A percentile compares a stretch with the other conserved stretches of the same genome.
Conservation (phyloP, 2,797 vertebrate species). For the Kryptolebias ocellatus region DNA sequence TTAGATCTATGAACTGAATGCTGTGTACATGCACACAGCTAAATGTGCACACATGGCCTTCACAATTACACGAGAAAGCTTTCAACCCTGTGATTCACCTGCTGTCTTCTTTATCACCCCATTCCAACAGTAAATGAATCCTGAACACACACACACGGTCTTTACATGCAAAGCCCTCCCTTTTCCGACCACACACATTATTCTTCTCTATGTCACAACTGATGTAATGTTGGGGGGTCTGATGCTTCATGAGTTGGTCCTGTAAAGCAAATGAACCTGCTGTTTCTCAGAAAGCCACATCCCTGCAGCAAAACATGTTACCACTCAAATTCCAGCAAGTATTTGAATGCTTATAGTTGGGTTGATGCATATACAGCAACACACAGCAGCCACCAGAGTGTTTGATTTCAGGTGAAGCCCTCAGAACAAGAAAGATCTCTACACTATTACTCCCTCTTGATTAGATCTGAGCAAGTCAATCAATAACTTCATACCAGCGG, state of each 20-base stretch:
- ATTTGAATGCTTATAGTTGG: background rate
- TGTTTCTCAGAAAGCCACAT: constrained; percentile 22
- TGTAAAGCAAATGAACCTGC: constrained; percentile 25
- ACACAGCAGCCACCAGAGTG: constrained; percentile 16
- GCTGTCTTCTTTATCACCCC: constrained; percentile 30
- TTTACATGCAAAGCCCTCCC: constrained; percentile 12
- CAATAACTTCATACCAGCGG: constrained; percentile 7
- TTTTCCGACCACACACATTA: constrained; percentile 5
- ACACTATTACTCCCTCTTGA: constrained; percentile 11
- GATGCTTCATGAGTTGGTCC: constrained; percentile 21
- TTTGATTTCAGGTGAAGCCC: constrained; percentile 18
- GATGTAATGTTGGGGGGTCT: constrained; percentile 24
- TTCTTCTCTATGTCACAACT: constrained; percentile 12
- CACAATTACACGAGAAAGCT: constrained; percentile 13
- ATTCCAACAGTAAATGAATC: constrained; percentile 33
- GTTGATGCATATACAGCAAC: constrained; percentile 15
- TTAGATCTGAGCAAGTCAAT: constrained; percentile 26
- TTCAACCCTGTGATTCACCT: constrained; percentile 25
- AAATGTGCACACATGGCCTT: constrained; percentile 2
- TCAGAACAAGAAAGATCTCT: constrained; percentile 22
- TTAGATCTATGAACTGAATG: background rate
- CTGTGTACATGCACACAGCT: background rate
- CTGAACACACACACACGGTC: constrained; percentile 17
- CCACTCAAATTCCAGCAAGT: constrained; percentile 30
- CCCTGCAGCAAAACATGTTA: constrained; percentile 28